Evolutionary conservation across 2,113 vertebrate genomes (phyloP).

Genomic region (Onychostruthus taczanowskii): DNA sequence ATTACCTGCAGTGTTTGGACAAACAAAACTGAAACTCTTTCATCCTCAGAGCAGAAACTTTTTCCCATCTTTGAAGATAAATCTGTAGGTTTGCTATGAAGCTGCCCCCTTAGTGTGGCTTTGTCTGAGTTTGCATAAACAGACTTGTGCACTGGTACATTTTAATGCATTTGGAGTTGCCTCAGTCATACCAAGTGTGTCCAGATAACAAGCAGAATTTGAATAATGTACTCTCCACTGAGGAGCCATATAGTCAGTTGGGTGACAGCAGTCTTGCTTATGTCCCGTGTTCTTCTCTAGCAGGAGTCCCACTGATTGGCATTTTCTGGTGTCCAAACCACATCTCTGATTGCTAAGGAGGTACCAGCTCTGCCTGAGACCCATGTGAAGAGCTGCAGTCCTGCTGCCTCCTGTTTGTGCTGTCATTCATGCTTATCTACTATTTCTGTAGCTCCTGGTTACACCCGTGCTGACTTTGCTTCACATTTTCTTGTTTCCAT

Average conservation of each 20-base stretch:
- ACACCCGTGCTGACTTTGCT: not conserved
- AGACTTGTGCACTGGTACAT: not conserved
- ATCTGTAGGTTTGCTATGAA: not conserved
- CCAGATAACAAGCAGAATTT: not conserved
- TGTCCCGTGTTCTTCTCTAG: not conserved
- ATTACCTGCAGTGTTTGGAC: constrained; percentile 20
- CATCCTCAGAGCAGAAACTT: constrained; percentile 34
- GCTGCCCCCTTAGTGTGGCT: not conserved
- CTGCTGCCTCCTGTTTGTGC: not conserved
- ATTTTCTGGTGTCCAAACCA: not conserved
- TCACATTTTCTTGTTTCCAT: not conserved
- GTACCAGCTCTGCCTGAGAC: not conserved
- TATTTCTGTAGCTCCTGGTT: not conserved
- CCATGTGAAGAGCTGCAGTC: not conserved
- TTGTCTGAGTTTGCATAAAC: not conserved
- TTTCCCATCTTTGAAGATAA: constrained; percentile 15
- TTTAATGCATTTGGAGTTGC: not conserved
- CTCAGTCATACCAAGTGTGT: not conserved
- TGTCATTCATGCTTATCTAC: not conserved
- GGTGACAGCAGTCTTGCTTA: not conserved
- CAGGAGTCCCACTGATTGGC: not conserved
- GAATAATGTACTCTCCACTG: not conserved
- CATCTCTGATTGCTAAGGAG: not conserved
- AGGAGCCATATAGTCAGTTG: accelerated
- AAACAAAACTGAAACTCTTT: constrained; percentile 28